phyloP scores from a whole-genome alignment of 1,140 invertebrate genomes.

The Zaprionus vittiger region DNA sequence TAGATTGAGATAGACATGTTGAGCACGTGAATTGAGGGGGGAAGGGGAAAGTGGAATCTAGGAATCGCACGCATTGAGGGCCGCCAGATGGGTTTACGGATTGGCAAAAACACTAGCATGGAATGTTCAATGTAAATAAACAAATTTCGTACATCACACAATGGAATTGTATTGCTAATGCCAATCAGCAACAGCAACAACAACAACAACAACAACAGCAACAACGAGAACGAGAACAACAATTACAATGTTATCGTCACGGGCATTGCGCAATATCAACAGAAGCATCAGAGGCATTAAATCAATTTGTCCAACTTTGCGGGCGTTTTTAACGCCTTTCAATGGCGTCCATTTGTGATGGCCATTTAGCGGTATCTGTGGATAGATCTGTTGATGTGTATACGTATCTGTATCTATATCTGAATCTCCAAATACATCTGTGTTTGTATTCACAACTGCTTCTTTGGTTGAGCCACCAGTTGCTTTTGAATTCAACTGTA shows the following conservation, averaged over 20 bases:
- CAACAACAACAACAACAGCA: neutral
- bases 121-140: slow-evolving; percentile 66
- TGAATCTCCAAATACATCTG: neutral
- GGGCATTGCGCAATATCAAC: slow-evolving; percentile 48
- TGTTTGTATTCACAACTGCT: neutral
- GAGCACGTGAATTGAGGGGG: neutral
- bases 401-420: neutral
- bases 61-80: neutral
- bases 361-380: slow-evolving; percentile 13
- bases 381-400: slow-evolving; percentile 2
- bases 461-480: neutral
- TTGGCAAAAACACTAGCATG: slow-evolving; percentile 50
- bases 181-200: slow-evolving; percentile 12
- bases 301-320: slow-evolving; percentile 54
- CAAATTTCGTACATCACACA: slow-evolving; percentile 39
- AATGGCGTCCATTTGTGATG: slow-evolving; percentile 29
- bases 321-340: slow-evolving; percentile 53
- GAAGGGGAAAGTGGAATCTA: neutral
- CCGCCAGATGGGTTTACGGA: slow-evolving; percentile 20
- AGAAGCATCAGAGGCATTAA: slow-evolving; percentile 42
- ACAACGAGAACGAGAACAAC: slow-evolving; percentile 1
- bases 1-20: neutral
- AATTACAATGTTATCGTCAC: slow-evolving; percentile 44
- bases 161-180: slow-evolving; percentile 24
- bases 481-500: neutral